Evolutionary conservation across 2,888 invertebrate species (phyloP).

Genomic region (Rugalucina vietnamica): DNA sequence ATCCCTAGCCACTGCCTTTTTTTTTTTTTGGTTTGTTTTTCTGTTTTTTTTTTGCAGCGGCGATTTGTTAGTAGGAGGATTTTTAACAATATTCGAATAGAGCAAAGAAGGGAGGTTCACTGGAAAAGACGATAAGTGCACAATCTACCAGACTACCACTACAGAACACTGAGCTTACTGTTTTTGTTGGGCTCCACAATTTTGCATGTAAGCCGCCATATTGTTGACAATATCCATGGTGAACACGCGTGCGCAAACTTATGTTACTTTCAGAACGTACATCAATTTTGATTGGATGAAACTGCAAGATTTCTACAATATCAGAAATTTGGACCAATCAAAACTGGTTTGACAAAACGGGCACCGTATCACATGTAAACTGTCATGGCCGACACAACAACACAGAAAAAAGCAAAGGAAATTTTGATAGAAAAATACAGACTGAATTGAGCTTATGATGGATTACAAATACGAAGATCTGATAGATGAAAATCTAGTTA

Average conservation of each 20-base stretch:
- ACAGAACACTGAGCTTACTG: neutral
- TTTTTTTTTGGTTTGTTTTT: too few species aligned
- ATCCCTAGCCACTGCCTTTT: too few species aligned
- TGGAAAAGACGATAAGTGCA: too few species aligned
- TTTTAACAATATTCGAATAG: too few species aligned
- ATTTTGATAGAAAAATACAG: neutral
- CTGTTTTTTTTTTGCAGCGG: too few species aligned
- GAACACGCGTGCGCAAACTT: conserved; percentile 56
- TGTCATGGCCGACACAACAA: conserved; percentile 62
- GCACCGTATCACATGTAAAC: conserved; percentile 69
- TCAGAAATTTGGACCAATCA: conserved; percentile 53
- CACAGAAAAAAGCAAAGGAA: neutral
- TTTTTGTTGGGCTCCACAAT: neutral
- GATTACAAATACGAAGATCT: conserved; percentile 42
- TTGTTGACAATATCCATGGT: conserved; percentile 75
- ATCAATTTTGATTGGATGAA: conserved; percentile 54
- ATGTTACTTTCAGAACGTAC: conserved; percentile 9
- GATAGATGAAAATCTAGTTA: conserved; percentile 42
- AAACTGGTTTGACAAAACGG: neutral
- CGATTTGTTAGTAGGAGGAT: too few species aligned
- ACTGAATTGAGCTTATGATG: conserved; percentile 25
- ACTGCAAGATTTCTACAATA: neutral
- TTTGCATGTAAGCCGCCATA: conserved; percentile 57
- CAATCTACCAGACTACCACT: too few species aligned
- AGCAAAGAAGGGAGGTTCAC: too few species aligned